Evolutionary conservation across 1,140 invertebrate genomes (phyloP).

Genomic region (Megathymus violae): DNA sequence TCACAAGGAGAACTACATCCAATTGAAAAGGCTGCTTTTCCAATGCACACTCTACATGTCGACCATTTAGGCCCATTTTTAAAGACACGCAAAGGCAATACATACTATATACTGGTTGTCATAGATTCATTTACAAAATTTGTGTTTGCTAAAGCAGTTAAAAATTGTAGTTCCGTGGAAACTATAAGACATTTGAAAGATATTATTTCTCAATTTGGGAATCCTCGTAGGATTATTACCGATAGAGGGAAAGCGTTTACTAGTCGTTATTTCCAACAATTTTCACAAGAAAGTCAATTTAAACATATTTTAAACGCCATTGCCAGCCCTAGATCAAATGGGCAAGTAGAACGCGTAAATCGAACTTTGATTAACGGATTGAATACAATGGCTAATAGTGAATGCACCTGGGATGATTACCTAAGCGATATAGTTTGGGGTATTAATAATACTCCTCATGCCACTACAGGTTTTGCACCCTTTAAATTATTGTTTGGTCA

Average conservation of each 20-base stretch:
- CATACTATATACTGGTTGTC: constrained; percentile 46
- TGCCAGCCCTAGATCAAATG: constrained; percentile 44
- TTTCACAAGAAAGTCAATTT: too few relatives aligned
- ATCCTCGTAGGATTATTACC: constrained; percentile 42
- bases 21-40: neutral
- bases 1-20: too few relatives aligned
- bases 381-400: constrained; percentile 18
- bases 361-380: constrained; percentile 16
- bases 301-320: constrained; percentile 47
- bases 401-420: constrained; percentile 33
- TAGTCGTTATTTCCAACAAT: neutral
- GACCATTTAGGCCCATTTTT: constrained; percentile 57
- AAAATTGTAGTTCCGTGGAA: constrained; percentile 40
- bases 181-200: constrained; percentile 40
- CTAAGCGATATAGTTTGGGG: constrained; percentile 33
- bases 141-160: constrained; percentile 40
- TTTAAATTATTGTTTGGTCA: too few relatives aligned
- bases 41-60: constrained; percentile 51
- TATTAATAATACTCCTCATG: constrained; percentile 29
- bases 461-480: too few relatives aligned
- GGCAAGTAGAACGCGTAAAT: constrained; percentile 30
- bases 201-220: constrained; percentile 42
- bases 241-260: constrained; percentile 51
- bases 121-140: constrained; percentile 60
- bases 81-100: constrained; percentile 40